Conservation (phyloP, 2,888 invertebrate genomes). For the Deroplatys truncata region DNA sequence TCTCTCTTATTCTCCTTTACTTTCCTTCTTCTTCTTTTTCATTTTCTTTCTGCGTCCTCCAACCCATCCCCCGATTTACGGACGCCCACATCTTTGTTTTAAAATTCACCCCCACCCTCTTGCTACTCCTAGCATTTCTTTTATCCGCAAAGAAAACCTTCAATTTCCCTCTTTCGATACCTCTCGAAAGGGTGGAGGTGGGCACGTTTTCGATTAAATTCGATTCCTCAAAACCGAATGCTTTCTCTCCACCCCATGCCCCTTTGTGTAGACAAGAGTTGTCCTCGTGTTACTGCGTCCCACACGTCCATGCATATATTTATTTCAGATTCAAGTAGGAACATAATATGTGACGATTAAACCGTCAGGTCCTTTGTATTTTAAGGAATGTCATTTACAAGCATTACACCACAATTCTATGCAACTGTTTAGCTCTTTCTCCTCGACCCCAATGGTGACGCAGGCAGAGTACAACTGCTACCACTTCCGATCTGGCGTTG, state of each 20-base stretch:
- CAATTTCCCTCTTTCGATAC: slow-evolving; percentile 18
- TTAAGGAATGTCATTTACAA: background rate
- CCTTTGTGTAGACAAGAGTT: background rate
- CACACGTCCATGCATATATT: background rate
- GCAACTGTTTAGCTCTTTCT: too few relatives aligned
- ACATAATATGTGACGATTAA: background rate
- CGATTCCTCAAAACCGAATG: slow-evolving; percentile 16
- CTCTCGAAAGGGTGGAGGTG: background rate
- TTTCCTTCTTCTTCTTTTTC: background rate
- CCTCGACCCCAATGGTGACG: too few relatives aligned
- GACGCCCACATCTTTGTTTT: slow-evolving; percentile 20
- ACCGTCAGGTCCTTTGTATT: background rate
- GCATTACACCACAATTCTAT: too few relatives aligned
- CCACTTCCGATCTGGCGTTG: too few relatives aligned
- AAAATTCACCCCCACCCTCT: slow-evolving; percentile 5
- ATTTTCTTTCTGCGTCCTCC: background rate
- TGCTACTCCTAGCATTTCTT: background rate
- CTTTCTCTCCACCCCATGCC: background rate
- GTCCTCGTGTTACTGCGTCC: background rate
- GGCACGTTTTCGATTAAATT: slow-evolving; percentile 21
- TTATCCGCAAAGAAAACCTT: slow-evolving; percentile 20
- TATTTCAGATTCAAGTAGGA: background rate
- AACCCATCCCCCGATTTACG: background rate
- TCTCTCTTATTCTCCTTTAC: background rate
- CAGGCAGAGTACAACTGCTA: too few relatives aligned